These are phyloP conservation scores for Nannoperca australis DNA, from an alignment of 2,797 vertebrate species.

Conservation along the genomic window DNA sequence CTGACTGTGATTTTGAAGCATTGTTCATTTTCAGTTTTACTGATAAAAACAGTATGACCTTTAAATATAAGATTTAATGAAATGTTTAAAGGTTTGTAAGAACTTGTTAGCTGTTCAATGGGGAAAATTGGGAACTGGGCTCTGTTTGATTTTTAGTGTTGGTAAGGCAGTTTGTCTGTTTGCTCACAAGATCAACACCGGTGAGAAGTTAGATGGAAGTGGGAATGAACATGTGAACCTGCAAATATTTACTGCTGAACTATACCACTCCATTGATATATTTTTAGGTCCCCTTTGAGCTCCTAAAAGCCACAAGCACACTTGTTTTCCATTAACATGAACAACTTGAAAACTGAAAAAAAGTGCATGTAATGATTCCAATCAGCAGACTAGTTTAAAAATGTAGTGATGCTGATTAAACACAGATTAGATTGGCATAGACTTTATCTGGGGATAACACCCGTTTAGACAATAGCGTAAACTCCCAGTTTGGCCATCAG, in stretches of 20 bases:
- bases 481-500: conserved; percentile 45
- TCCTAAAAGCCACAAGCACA: conserved; percentile 60
- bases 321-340: conserved; percentile 61
- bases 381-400: conserved; percentile 50
- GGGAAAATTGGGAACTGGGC: neutral
- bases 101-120: conserved; percentile 3
- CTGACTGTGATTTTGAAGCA: conserved; percentile 32
- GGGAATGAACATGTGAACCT: conserved; percentile 36
- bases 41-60: conserved; percentile 32
- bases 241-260: conserved; percentile 56
- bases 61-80: conserved; percentile 28
- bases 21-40: conserved; percentile 30
- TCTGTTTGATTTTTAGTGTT: conserved; percentile 10
- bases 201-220: conserved; percentile 22
- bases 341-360: conserved; percentile 8
- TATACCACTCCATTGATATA: conserved; percentile 38
- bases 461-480: conserved; percentile 51
- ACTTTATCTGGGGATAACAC: conserved; percentile 52
- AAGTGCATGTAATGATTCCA: conserved; percentile 44
- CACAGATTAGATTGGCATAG: conserved; percentile 27
- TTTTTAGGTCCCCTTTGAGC: conserved; percentile 58
- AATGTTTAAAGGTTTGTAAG: conserved; percentile 23
- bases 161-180: conserved; percentile 21
- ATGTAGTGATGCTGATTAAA: conserved; percentile 53
- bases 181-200: conserved; percentile 17